Evolutionary conservation across 2,113 vertebrate species (phyloP), one percentile per base, ranked within the genome.

Genomic region (Ammospiza caudacuta): DNA sequence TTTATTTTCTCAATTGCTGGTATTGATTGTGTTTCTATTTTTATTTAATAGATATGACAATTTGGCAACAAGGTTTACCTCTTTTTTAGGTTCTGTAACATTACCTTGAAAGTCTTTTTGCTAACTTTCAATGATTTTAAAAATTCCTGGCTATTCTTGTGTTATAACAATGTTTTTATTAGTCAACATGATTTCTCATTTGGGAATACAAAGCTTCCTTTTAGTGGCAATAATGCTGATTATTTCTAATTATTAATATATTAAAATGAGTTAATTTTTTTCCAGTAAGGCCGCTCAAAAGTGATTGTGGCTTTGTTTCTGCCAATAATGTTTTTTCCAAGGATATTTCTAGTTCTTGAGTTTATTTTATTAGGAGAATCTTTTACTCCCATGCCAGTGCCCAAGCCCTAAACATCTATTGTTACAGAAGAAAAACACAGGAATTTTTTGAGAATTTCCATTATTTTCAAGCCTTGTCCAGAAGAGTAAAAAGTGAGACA

Each of bases 261-360:
- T 94, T 94, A 90, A 95, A 92, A 89, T 57, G 17, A 62, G 29
- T 13, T 29, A 72, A 37, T 28, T 24, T 96, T 96, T 92, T 96
- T 59, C 44, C 58, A 84, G 22, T 69, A 89, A 80, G 94, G 14
- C 20, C 55, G 23, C 25, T 62, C 81, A 86, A 68, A 93, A 95
- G 11, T 74, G 27, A 6, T 78, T 27, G 16, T 73, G 35, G 7
- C 6, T 86, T 91, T 87, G 27, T 88, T 89, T 82, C 52, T 25
- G 5, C 6, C 82, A 94, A 72, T 83, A 92, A 58, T 24, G 25
- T 85, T 88, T 88, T 21, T 12, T 89, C 22, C 87, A 61, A 86
- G 21, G 59, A 5, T 33, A 28, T 46, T 73, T 58, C 73, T 94
- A 87, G 4, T n/a, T 91, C 55, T 63, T 22, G 10, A 66, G 10